phyloP scores from a whole-genome alignment of 2,797 vertebrate species.

The Anguilla megastoma region DNA sequence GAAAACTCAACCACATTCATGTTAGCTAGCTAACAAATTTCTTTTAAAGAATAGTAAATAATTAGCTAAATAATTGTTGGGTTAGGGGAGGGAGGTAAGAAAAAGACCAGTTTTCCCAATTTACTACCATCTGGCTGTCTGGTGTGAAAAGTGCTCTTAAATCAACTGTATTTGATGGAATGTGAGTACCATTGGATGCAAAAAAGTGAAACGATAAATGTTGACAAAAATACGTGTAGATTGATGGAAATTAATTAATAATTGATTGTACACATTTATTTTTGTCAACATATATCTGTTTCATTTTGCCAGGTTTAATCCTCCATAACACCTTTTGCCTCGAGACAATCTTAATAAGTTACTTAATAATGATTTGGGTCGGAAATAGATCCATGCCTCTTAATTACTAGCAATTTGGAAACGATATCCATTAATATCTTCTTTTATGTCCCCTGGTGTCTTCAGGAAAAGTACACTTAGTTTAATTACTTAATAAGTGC shows the following conservation, averaged over 20 bases:
- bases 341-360: conserved; percentile 71
- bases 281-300: conserved; percentile 33
- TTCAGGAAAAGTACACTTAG: conserved; percentile 35
- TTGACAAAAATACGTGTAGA: conserved; percentile 2
- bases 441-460: conserved; percentile 52
- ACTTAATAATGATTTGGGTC: conserved; percentile 35
- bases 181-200: not conserved
- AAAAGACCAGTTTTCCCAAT: not conserved
- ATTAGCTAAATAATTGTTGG: not conserved
- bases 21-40: not conserved
- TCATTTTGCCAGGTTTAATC: conserved; percentile 55
- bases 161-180: not conserved
- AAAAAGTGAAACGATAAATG: not conserved
- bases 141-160: conserved; percentile 6
- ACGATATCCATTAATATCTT: conserved; percentile 46
- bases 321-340: conserved; percentile 63
- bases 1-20: not conserved
- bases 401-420: conserved; percentile 44
- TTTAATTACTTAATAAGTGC: conserved; percentile 32
- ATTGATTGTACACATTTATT: not conserved
- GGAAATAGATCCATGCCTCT: conserved; percentile 36
- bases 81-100: not conserved
- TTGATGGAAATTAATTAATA: not conserved
- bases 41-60: not conserved
- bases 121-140: not conserved